Conservation (phyloP, 2,888 invertebrate species). For the Sarcophaga subvicina region DNA sequence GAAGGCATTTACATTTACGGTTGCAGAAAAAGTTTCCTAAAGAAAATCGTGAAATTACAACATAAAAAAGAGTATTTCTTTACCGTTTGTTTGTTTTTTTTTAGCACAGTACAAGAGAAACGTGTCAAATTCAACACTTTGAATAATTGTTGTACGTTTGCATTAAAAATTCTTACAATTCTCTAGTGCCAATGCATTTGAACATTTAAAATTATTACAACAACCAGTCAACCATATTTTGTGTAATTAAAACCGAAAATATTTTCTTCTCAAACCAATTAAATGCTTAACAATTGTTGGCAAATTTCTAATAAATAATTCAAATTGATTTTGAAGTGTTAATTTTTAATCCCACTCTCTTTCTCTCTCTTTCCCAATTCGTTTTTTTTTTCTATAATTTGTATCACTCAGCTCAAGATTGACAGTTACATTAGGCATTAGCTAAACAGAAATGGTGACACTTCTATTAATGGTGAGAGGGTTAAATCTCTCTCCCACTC, state of each 20-base stretch:
- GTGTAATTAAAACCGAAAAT: constrained; percentile 18
- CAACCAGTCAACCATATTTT: background rate
- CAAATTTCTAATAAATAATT: constrained; percentile 32
- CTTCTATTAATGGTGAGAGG: background rate
- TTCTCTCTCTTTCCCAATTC: background rate
- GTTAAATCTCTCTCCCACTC: background rate
- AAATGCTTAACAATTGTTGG: constrained; percentile 10
- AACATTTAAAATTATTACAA: background rate
- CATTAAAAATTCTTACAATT: constrained; percentile 40
- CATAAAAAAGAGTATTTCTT: too few relatives aligned
- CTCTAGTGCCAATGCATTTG: background rate
- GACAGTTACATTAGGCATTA: constrained; percentile 48
- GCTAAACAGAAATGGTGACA: constrained; percentile 17
- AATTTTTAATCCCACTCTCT: constrained; percentile 13
- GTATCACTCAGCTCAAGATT: constrained; percentile 33
- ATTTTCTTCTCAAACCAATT: background rate
- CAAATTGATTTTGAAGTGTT: constrained; percentile 20
- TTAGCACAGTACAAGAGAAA: constrained; percentile 28
- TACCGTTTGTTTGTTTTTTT: background rate
- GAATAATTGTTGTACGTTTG: constrained; percentile 54
- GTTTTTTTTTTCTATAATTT: background rate
- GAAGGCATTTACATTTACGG: constrained; percentile 54
- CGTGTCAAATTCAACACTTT: constrained; percentile 60
- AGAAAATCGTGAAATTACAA: constrained; percentile 19
- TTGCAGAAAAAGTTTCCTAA: constrained; percentile 23